phyloP scores from a whole-genome alignment of 2,797 vertebrate species.

The Gephyroberyx darwinii region DNA sequence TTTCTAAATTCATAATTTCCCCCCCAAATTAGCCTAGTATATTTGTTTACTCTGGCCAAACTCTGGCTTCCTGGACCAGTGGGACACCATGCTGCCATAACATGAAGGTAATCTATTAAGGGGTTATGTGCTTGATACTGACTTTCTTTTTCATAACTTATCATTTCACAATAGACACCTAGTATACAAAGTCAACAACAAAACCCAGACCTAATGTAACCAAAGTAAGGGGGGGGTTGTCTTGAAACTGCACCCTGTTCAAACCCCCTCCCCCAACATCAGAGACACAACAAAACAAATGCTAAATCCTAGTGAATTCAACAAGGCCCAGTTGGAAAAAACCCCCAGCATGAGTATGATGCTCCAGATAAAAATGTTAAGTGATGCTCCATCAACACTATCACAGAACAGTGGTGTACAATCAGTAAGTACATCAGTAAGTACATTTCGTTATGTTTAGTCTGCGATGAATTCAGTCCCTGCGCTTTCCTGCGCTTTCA shows the following conservation, averaged over 20 bases:
- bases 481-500: fast-evolving
- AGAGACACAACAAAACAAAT: slow-evolving; percentile 70
- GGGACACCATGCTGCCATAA: too few species aligned
- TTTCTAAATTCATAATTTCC: background rate
- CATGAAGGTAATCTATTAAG: background rate
- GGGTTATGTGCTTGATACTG: background rate
- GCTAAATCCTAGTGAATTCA: slow-evolving; percentile 30
- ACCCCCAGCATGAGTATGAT: background rate
- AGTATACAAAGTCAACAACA: background rate
- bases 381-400: background rate
- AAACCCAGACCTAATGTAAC: background rate
- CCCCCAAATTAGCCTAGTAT: background rate
- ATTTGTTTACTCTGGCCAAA: slow-evolving; percentile 19
- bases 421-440: background rate
- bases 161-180: background rate
- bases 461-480: fast-evolving
- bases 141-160: background rate
- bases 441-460: background rate
- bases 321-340: slow-evolving; percentile 9
- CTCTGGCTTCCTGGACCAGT: slow-evolving; percentile 31
- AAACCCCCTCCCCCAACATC: slow-evolving; percentile 65
- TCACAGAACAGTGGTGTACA: background rate
- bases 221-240: slow-evolving; percentile 7
- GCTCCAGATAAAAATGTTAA: background rate
- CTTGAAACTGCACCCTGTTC: slow-evolving; percentile 27